These are phyloP conservation scores for Onychomys leucogaster DNA, from an alignment of 2,797 vertebrate genomes.

Conservation along the genomic window DNA sequence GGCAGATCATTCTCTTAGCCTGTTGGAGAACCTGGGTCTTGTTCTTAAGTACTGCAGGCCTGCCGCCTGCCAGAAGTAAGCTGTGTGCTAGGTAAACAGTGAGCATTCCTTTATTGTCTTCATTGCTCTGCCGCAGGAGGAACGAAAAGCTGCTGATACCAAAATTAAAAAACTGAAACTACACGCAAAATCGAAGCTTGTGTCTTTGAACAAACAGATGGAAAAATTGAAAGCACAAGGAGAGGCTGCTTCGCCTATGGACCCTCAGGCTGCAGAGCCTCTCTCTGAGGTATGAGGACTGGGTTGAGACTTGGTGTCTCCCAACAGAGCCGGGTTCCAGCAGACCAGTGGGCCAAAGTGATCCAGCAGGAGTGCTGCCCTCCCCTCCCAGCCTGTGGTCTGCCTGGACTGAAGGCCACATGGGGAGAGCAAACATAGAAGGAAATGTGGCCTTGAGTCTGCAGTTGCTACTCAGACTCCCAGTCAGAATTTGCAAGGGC, in stretches of 20 bases:
- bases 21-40: conserved; percentile 39
- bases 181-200: conserved; percentile 96
- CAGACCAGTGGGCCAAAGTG: not conserved
- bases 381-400: not conserved
- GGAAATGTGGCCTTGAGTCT: not conserved
- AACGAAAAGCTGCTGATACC: conserved; percentile 92
- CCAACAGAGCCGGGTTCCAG: not conserved
- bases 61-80: not conserved
- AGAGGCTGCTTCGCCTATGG: not conserved
- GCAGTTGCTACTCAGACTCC: not conserved
- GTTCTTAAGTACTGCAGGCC: not conserved
- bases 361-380: not conserved
- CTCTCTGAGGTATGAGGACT: conserved; percentile 77
- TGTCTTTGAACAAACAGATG: conserved; percentile 93
- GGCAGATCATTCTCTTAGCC: not conserved
- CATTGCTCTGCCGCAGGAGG: conserved; percentile 88
- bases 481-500: not conserved
- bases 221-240: conserved; percentile 90
- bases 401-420: not conserved
- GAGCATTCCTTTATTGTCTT: not conserved
- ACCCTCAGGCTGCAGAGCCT: conserved; percentile 76
- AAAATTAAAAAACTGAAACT: conserved; percentile 96
- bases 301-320: not conserved
- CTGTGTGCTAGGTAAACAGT: not conserved
- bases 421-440: not conserved